Base-by-base conservation (phyloP, 2,888 invertebrate genomes). In the Cheilosia pagana region DNA sequence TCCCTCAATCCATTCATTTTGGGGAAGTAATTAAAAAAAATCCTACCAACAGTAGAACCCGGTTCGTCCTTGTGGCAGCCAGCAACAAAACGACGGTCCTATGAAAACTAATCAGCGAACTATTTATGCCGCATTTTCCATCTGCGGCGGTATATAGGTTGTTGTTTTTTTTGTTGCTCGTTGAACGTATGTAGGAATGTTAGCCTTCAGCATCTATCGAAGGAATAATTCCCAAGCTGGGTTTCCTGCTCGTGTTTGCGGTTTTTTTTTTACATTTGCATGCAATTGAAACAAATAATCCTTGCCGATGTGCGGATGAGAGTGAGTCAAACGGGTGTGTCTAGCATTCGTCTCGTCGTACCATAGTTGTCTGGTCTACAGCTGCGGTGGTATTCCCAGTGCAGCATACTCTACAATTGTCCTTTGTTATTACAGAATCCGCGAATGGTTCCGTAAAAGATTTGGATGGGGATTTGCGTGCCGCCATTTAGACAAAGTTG, bases 241-340 rank as follows among this genome's bases (percentile, higher is more conserved):
- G 41, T 41, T 50, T 53, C 53, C 65, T 65, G 65, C 31, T 21
- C 21, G 14, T 48, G 28, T 28, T 28, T 28, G 28, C 8, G 28
- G 23, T 12, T 48, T 21, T 50, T 12, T 50, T 50, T 21, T 43
- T 63, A 35, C 10, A 35, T 39, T 65, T 53, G 39, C 41, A 43
- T 81, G 16, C 75, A 75, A 70, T 75, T 81, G 75, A 81, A 79
- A 79, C 79, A 79, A 79, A 79, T 79, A 74, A 72, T 79, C 74
- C 53, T 53, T 67, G 53, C 14, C n/a, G 14, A 23, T 48, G 35
- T 35, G 10, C n/a, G 14, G 5, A 16, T 31, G 4, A n/a, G 41
- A 7, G 23, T 31, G 41, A 35, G 41, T 1, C 6, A 7, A 43
- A 35, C 45, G 59, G 70, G 39, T 41, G 60, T 60, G 60, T 71